A percentile compares a stretch with the other conserved stretches of the same genome.
phyloP scores from a whole-genome alignment of 2,888 invertebrate species.

The Ormyrus nitidulus region DNA sequence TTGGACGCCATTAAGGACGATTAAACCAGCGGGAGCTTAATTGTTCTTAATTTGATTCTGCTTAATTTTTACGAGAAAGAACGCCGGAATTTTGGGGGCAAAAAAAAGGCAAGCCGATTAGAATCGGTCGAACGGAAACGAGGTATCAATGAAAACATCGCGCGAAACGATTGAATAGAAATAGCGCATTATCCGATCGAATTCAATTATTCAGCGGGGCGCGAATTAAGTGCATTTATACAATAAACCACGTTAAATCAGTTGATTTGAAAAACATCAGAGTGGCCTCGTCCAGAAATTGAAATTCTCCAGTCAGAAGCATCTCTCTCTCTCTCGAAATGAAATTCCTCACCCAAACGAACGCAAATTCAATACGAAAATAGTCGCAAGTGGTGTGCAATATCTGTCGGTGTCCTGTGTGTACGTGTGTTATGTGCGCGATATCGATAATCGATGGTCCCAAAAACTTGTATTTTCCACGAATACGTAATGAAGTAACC shows the following conservation, averaged over 20 bases:
- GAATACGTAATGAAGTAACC: slow-evolving; percentile 32
- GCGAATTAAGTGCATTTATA: neutral
- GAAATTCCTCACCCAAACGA: slow-evolving; percentile 33
- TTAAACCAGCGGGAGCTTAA: too few species aligned
- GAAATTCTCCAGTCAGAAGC: too few species aligned
- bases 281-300: too few species aligned
- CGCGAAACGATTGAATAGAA: neutral
- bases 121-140: neutral
- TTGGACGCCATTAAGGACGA: neutral
- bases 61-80: too few species aligned
- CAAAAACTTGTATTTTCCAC: slow-evolving; percentile 43
- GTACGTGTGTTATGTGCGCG: slow-evolving; percentile 15
- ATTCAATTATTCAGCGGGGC: neutral
- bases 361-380: slow-evolving; percentile 45
- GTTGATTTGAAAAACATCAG: neutral
- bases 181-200: neutral
- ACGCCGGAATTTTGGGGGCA: too few species aligned
- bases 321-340: slow-evolving; percentile 24
- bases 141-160: neutral
- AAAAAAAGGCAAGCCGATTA: too few species aligned
- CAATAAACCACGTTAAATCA: neutral
- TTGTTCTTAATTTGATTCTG: too few species aligned
- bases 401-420: slow-evolving; percentile 6
- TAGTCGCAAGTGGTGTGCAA: slow-evolving; percentile 42
- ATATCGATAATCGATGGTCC: slow-evolving; percentile 60